Evolutionary conservation across 1,140 invertebrate species (phyloP).

Genomic region (Homarus americanus): DNA sequence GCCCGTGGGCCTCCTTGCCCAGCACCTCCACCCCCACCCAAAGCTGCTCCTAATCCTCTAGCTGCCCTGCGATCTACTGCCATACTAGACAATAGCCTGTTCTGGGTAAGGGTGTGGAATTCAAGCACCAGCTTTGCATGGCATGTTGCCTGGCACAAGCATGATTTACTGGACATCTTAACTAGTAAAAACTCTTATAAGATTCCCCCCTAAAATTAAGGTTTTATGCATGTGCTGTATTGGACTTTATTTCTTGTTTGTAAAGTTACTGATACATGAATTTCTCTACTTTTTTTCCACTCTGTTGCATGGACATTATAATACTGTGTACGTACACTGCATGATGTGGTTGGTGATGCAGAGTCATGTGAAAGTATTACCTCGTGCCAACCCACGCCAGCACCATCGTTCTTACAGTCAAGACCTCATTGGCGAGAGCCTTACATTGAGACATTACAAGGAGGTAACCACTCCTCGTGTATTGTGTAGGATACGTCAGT

Average conservation of each 20-base stretch:
- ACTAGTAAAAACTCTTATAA: background rate
- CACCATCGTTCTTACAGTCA: slow-evolving; percentile 58
- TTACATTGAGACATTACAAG: background rate
- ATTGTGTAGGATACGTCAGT: slow-evolving; percentile 45
- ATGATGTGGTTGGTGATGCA: slow-evolving; percentile 54
- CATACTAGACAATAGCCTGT: slow-evolving; percentile 74
- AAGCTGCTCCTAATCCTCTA: slow-evolving; percentile 65
- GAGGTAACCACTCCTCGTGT: slow-evolving; percentile 30
- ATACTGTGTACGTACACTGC: background rate
- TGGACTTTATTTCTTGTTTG: background rate
- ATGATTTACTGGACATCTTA: background rate
- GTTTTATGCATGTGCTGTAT: too few species aligned
- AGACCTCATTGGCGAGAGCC: slow-evolving; percentile 59
- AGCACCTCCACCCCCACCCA: slow-evolving; percentile 72
- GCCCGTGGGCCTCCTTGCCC: slow-evolving; percentile 66
- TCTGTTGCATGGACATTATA: slow-evolving; percentile 67
- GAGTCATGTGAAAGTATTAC: background rate
- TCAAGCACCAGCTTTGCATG: slow-evolving; percentile 53
- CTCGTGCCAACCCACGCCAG: background rate
- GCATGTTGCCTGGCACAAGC: slow-evolving; percentile 20
- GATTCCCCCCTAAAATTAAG: too few species aligned
- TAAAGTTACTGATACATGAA: background rate
- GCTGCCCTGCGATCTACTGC: slow-evolving; percentile 73
- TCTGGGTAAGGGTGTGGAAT: slow-evolving; percentile 73
- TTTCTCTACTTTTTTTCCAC: slow-evolving; percentile 76